Evolutionary conservation across 2,888 invertebrate genomes (phyloP).

Genomic region (Polydrusus tereticollis): DNA sequence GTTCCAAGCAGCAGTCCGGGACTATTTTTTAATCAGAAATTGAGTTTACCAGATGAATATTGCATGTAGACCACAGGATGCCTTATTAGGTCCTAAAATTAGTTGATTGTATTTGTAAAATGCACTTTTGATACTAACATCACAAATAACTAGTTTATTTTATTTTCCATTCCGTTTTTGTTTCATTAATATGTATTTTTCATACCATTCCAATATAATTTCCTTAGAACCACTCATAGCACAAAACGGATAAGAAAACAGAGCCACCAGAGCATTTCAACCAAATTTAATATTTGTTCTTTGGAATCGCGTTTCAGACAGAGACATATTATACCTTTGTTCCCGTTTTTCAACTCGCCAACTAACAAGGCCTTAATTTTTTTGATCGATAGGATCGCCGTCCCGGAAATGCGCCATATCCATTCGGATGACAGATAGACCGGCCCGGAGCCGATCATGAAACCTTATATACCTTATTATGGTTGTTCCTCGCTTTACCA

Average conservation of each 20-base stretch:
- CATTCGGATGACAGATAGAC: slow-evolving; percentile 19
- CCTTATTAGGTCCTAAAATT: too few species aligned
- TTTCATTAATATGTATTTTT: too few species aligned
- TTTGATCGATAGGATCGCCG: slow-evolving; percentile 36
- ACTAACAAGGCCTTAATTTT: slow-evolving; percentile 44
- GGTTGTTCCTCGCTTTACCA: slow-evolving; percentile 7
- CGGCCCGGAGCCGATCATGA: slow-evolving; percentile 13
- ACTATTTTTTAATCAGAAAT: too few species aligned
- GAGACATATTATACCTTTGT: slow-evolving; percentile 46
- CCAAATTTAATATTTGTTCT: slow-evolving; percentile 42
- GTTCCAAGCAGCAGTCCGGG: too few species aligned
- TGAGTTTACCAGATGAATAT: too few species aligned
- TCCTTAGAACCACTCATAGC: too few species aligned
- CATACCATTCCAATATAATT: too few species aligned
- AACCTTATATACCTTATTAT: slow-evolving; percentile 21
- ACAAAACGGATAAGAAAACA: neutral
- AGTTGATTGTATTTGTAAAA: too few species aligned
- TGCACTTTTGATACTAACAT: too few species aligned
- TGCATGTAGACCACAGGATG: too few species aligned
- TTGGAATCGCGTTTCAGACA: slow-evolving; percentile 35
- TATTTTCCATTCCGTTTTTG: too few species aligned
- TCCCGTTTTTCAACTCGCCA: slow-evolving; percentile 33
- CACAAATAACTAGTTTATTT: too few species aligned
- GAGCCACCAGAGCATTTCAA: neutral
- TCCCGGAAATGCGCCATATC: slow-evolving; percentile 13